Percentiles rank a stretch among this genome's conserved stretches.
These are phyloP conservation scores for Coendou prehensilis DNA, from an alignment of 2,797 vertebrate species.

Conservation along the genomic window DNA sequence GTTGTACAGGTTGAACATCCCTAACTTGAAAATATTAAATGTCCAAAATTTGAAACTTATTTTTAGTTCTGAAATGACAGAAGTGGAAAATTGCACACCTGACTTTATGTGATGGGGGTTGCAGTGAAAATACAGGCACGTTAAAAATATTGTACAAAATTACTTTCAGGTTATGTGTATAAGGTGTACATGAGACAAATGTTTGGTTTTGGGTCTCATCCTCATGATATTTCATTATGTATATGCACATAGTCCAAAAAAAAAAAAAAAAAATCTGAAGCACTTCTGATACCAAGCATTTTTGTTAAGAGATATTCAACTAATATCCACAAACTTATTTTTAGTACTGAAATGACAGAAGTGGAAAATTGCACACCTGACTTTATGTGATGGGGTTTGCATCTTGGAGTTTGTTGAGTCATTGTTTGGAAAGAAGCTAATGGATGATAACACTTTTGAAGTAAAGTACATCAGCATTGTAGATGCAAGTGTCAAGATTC, in stretches of 20 bases:
- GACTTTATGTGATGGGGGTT: background rate
- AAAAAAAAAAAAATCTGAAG: no score
- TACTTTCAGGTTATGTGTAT: background rate
- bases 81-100: background rate
- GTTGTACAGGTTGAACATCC: background rate
- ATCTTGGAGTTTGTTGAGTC: background rate
- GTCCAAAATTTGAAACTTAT: background rate
- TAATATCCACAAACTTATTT: background rate
- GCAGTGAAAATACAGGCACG: background rate
- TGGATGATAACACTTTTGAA: slow-evolving; percentile 19
- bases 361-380: no score
- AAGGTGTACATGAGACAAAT: background rate
- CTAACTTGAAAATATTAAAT: background rate
- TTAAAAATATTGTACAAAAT: background rate
- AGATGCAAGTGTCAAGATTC: background rate
- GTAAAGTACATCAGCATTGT: background rate
- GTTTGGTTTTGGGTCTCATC: background rate
- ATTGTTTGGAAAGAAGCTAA: slow-evolving; percentile 14
- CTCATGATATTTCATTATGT: background rate
- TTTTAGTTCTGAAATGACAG: background rate
- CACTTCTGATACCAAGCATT: background rate
- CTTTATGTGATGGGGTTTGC: no score
- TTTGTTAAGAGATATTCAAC: background rate
- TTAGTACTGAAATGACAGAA: no score
- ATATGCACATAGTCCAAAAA: background rate